Evolutionary conservation across 2,113 vertebrate species (phyloP).

Genomic region (Lagenorhynchus albirostris): DNA sequence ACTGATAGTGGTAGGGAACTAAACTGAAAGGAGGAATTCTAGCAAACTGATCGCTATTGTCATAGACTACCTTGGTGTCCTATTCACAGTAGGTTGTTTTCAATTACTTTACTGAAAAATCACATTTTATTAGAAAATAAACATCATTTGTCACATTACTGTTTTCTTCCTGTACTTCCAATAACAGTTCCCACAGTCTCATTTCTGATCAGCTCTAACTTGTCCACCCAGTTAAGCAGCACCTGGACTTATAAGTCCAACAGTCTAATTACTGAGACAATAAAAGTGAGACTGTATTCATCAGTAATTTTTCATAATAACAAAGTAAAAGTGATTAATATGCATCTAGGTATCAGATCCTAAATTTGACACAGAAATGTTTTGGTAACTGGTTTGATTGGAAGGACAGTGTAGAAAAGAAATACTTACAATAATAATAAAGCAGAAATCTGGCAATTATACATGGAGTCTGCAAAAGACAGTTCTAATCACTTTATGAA

Average conservation of each 20-base stretch:
- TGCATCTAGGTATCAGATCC: neutral
- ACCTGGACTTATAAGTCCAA: neutral
- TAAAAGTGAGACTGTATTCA: neutral
- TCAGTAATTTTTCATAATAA: neutral
- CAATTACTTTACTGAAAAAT: neutral
- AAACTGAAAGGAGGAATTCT: neutral
- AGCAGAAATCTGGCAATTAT: neutral
- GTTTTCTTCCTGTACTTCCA: neutral
- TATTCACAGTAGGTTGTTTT: neutral
- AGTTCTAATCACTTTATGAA: neutral
- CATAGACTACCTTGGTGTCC: neutral
- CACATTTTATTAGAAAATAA: neutral
- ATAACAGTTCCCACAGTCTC: neutral
- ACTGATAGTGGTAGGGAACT: neutral
- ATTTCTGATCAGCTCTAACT: neutral
- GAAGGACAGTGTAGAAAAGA: neutral
- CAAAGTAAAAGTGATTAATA: neutral
- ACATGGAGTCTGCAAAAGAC: neutral
- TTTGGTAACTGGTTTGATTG: neutral
- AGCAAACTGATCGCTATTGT: neutral
- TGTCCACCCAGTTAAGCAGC: neutral
- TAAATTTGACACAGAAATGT: neutral
- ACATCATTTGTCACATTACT: neutral
- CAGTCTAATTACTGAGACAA: neutral
- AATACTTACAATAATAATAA: neutral